Base-by-base conservation (phyloP, 2,113 vertebrate genomes). In the Anolis carolinensis region DNA sequence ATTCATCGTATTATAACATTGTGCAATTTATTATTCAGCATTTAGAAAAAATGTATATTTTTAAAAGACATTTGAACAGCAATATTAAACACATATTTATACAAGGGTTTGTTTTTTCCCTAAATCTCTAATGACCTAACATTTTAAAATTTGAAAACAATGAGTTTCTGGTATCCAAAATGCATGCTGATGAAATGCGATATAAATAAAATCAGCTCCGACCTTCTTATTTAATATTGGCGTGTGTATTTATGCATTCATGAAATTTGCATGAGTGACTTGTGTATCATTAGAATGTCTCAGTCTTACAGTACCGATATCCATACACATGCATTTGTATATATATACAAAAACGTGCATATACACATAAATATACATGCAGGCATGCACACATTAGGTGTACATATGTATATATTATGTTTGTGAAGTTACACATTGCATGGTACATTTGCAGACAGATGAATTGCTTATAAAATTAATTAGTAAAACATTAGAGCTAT, bases 331-430 rank as follows among this genome's bases (percentile, higher is more conserved):
- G 88, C 86, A 84, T 80, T 77, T 87, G 79, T 93, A 79, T 88
- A 79, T 36, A 39, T 92, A 91, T 92, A 91, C 83, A 59, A 75
- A 39, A 75, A 39, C 65, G 82, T 74, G 68, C 82, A 74, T 80
- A 81, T 84, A 84, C 78, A 88, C 77, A 88, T 68, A 88, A 84
- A 81, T 84, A 88, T 84, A 88, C 77, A 95, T 93, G 92, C 90
- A 11, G 88, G 92, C 93, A 93, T 92, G 93, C 85, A 0, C 68
- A 76, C 63, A 74, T 1, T 59, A 78, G 68, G 91, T 92, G 92
- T 93, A 87, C 92, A 92, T 94, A 93, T 92, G 79, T 86, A 81
- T 90, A 89, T 90, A 85, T 82, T 92, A 92, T 86, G 92, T 92
- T 92, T 86, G 91, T 92, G 87, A 83, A 80, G 20, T 36, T 67